Conservation (phyloP, 2,113 vertebrate species). For the Jacana jacana region DNA sequence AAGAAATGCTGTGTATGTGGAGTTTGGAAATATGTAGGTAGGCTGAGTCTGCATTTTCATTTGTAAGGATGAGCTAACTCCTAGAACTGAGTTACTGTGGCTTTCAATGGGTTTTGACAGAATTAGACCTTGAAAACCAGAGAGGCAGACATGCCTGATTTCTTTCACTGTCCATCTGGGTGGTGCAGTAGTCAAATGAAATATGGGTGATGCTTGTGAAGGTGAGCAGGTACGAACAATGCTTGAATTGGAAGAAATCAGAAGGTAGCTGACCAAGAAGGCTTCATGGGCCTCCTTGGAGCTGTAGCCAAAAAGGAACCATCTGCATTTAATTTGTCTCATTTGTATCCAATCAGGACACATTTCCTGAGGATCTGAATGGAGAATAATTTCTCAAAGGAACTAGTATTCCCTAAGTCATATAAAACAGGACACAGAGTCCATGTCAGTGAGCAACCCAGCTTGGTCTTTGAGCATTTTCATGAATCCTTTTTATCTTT, state of each 20-base stretch:
- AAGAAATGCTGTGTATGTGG: background rate
- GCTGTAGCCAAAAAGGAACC: background rate
- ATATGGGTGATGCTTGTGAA: background rate
- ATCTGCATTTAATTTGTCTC: slow-evolving; percentile 53
- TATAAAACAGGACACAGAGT: background rate
- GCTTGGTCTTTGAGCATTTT: slow-evolving; percentile 30
- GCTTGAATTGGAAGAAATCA: background rate
- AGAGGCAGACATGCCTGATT: background rate
- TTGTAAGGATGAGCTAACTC: background rate
- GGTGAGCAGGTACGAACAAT: background rate
- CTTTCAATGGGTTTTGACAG: background rate
- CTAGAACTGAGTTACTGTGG: background rate
- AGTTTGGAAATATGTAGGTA: slow-evolving; percentile 32
- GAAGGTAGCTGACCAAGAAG: background rate
- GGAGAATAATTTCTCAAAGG: slow-evolving; percentile 32
- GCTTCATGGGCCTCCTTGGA: background rate
- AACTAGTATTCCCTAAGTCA: background rate
- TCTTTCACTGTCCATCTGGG: background rate
- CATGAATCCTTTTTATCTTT: slow-evolving; percentile 50
- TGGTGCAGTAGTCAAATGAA: background rate
- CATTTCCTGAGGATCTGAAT: slow-evolving; percentile 19
- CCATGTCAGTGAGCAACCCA: background rate
- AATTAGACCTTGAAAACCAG: background rate
- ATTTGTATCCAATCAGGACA: slow-evolving; percentile 16
- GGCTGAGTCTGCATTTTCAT: slow-evolving; percentile 48